Percentiles rank a stretch among this genome's conserved stretches.
Conservation (phyloP, 2,888 invertebrate species). For the Hypercompe scribonia region DNA sequence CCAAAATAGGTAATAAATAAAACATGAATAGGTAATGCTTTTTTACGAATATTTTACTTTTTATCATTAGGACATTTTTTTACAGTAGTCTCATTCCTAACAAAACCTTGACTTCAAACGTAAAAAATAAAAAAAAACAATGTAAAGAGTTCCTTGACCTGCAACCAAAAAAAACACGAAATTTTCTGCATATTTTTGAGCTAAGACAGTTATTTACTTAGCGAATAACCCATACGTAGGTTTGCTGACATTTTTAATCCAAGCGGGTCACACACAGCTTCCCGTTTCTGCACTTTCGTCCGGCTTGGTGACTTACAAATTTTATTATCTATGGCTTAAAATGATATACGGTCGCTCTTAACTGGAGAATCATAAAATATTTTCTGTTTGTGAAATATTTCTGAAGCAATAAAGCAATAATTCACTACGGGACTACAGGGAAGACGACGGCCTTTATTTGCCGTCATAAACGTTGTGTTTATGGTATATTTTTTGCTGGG, state of each 20-base stretch:
- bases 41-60: no score
- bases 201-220: conserved; percentile 15
- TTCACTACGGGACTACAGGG: conserved; percentile 85
- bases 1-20: no score
- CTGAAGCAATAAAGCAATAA: conserved; percentile 87
- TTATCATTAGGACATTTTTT: neutral
- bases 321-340: conserved; percentile 87
- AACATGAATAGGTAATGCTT: no score
- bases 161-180: neutral
- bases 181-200: neutral
- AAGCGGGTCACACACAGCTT: conserved; percentile 51
- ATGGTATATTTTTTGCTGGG: conserved; percentile 82
- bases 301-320: conserved; percentile 82
- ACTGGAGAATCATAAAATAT: conserved; percentile 87
- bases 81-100: neutral
- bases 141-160: neutral
- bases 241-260: conserved; percentile 37
- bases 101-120: neutral
- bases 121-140: neutral
- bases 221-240: conserved; percentile 16
- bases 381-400: conserved; percentile 87
- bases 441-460: conserved; percentile 85
- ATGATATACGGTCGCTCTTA: conserved; percentile 85
- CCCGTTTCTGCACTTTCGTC: conserved; percentile 73
- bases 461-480: conserved; percentile 85